Percentiles rank a stretch among this genome's conserved stretches.
Evolutionary conservation across 2,888 invertebrate genomes (phyloP).

Genomic region (Chymomyza procnemis): DNA sequence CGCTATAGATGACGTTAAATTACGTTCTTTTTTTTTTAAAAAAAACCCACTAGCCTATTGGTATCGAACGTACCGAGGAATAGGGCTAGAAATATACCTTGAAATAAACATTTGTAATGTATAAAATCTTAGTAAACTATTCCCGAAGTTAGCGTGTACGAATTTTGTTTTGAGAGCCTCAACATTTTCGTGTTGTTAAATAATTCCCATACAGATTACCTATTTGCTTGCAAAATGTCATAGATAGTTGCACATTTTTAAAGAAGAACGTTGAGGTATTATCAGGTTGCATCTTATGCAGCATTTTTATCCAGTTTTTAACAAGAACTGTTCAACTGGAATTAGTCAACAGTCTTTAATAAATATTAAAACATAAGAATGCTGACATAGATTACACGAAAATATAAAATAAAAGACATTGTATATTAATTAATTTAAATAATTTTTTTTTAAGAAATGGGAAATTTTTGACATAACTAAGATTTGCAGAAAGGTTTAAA

Average conservation of each 20-base stretch:
- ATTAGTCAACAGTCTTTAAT: too few relatives aligned
- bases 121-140: not conserved
- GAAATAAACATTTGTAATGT: not conserved
- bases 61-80: constrained; percentile 45
- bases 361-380: too few relatives aligned
- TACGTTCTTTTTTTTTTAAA: constrained; percentile 39
- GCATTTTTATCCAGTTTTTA: too few relatives aligned
- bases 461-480: not conserved
- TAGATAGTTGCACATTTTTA: too few relatives aligned
- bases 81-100: constrained; percentile 21
- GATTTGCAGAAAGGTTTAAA: not conserved
- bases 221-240: constrained; percentile 26
- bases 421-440: not conserved
- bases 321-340: too few relatives aligned
- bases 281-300: too few relatives aligned
- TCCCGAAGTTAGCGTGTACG: not conserved
- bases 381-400: too few relatives aligned
- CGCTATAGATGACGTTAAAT: constrained; percentile 21
- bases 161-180: not conserved
- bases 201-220: too few relatives aligned
- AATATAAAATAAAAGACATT: constrained; percentile 28
- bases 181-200: not conserved
- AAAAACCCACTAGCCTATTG: constrained; percentile 32
- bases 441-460: not conserved
- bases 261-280: constrained; percentile 28